These are phyloP conservation scores for Pangasianodon gigas DNA, from an alignment of 2,113 vertebrate species.

Conservation along the genomic window DNA sequence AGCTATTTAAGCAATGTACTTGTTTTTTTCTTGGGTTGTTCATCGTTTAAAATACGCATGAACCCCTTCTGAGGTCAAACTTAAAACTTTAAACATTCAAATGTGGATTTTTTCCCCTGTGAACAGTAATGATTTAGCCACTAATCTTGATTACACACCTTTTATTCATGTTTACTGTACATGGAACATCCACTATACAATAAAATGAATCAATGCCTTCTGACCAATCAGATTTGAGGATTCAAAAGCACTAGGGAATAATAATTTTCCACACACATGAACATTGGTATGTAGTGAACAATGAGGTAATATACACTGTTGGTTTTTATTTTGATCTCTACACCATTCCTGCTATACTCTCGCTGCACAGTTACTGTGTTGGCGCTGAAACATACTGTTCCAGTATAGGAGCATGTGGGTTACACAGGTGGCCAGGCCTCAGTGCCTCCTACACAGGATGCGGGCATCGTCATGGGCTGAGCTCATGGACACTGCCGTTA, in stretches of 20 bases:
- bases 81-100: background rate
- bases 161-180: background rate
- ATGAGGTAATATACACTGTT: background rate
- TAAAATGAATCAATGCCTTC: background rate
- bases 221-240: background rate
- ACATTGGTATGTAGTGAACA: background rate
- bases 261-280: background rate
- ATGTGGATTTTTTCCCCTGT: too few relatives aligned
- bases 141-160: background rate
- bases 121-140: too few relatives aligned
- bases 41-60: background rate
- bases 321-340: background rate
- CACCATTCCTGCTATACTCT: background rate
- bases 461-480: constrained; percentile 15
- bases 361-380: background rate
- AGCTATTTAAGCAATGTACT: background rate
- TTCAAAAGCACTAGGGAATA: background rate
- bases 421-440: constrained; percentile 37
- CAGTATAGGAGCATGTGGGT: constrained; percentile 26
- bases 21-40: background rate
- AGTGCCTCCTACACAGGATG: constrained; percentile 28
- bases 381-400: constrained; percentile 18
- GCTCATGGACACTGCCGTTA: constrained; percentile 16
- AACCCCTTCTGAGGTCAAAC: background rate
- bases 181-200: background rate